Evolutionary conservation across 2,797 vertebrate species (phyloP).

Genomic region (Falco cherrug): DNA sequence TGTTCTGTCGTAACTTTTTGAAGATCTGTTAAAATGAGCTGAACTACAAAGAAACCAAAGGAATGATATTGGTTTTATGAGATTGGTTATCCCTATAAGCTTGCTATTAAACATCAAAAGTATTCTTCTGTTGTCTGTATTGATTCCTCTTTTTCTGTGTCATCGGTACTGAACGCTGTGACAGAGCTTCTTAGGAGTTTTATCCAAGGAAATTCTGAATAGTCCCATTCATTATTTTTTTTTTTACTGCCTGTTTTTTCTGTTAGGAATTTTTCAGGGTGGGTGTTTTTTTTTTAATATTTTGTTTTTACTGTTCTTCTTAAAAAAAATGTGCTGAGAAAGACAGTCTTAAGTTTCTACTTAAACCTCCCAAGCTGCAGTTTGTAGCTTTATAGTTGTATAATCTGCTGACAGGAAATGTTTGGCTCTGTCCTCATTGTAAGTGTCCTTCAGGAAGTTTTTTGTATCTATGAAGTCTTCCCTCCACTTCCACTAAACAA

Average conservation of each 20-base stretch:
- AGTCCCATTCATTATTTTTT: not conserved
- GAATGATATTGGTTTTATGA: not conserved
- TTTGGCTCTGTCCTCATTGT: not conserved
- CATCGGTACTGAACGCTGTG: not conserved
- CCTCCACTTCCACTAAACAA: not conserved
- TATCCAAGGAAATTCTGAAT: not conserved
- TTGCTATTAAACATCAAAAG: rapidly evolving
- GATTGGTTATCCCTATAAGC: not conserved
- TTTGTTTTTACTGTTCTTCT: not conserved
- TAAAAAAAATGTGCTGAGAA: not conserved
- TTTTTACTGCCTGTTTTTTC: not conserved
- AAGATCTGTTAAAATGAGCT: not conserved
- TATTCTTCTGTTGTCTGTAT: rapidly evolving
- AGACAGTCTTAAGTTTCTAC: not conserved
- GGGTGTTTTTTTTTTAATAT: not conserved
- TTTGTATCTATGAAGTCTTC: not conserved
- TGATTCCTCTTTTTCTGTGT: rapidly evolving
- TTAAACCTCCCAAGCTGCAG: not conserved
- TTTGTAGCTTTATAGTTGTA: not conserved
- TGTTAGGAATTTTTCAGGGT: not conserved
- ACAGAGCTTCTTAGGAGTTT: not conserved
- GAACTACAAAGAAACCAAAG: not conserved
- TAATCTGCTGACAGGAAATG: not conserved
- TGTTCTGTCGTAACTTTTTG: not conserved
- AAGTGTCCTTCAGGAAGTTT: not conserved